Conservation (phyloP, 2,888 invertebrate species). For the Athetis lepigone region DNA sequence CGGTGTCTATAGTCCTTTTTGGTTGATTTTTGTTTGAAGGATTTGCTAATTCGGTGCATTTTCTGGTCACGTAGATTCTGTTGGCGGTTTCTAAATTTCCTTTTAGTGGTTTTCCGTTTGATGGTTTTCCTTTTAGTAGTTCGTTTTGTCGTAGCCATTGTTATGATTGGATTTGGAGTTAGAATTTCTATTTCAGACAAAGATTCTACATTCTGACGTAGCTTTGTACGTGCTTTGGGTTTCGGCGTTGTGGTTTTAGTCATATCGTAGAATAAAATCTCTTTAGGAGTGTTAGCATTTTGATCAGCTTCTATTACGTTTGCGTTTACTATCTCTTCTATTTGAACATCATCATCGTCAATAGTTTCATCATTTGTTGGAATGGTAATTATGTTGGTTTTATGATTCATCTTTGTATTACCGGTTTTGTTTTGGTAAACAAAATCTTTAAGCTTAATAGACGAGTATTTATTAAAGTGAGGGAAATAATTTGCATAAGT, state of each 20-base stretch:
- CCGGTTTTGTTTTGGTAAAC: not conserved
- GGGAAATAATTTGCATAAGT: constrained; percentile 47
- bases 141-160: too few species aligned
- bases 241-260: not conserved
- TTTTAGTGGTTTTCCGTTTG: too few species aligned
- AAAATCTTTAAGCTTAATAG: not conserved
- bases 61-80: too few species aligned
- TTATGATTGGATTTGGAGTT: too few species aligned
- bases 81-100: too few species aligned
- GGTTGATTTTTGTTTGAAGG: too few species aligned
- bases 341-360: not conserved
- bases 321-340: not conserved
- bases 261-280: not conserved
- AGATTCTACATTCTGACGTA: too few species aligned
- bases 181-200: too few species aligned
- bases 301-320: not conserved
- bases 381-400: not conserved
- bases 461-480: not conserved
- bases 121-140: too few species aligned
- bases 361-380: not conserved
- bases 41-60: too few species aligned
- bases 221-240: too few species aligned
- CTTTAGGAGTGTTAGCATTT: not conserved
- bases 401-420: not conserved
- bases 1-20: too few species aligned